phyloP scores from a whole-genome alignment of 2,888 invertebrate species.

The Drosophila nigricruria region DNA sequence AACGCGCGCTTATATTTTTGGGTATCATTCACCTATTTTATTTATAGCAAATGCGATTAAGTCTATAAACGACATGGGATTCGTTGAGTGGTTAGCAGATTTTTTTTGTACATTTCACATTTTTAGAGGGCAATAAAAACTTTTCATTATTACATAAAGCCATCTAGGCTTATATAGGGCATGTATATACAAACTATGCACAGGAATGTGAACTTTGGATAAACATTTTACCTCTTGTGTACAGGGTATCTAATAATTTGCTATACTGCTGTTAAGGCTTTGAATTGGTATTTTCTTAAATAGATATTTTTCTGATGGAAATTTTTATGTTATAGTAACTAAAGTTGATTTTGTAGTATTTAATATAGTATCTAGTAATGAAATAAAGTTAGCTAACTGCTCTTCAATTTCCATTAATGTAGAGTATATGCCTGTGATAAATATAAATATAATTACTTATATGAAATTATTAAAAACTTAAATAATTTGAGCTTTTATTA shows the following conservation, averaged over 20 bases:
- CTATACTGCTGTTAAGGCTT: too few relatives aligned
- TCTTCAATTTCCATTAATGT: not conserved
- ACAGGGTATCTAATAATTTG: too few relatives aligned
- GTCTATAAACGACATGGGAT: slow-evolving; percentile 17
- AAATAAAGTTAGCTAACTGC: not conserved
- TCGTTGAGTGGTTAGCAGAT: not conserved
- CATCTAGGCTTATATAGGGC: too few relatives aligned
- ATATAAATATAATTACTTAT: not conserved
- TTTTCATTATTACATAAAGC: not conserved
- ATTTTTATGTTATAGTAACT: too few relatives aligned
- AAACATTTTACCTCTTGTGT: too few relatives aligned
- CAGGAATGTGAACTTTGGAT: too few relatives aligned
- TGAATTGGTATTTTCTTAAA: too few relatives aligned
- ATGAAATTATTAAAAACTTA: not conserved
- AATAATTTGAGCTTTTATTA: not conserved
- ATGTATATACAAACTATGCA: too few relatives aligned
- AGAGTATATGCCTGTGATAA: too few relatives aligned
- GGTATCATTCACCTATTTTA: slow-evolving; percentile 55
- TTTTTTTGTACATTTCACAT: not conserved
- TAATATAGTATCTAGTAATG: too few relatives aligned
- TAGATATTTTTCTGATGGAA: not conserved
- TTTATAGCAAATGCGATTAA: slow-evolving; percentile 63
- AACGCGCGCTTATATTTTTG: slow-evolving; percentile 57
- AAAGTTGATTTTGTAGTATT: too few relatives aligned
- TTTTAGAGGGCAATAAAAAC: not conserved